Evolutionary conservation across 1,140 invertebrate genomes (phyloP).

Genomic region (Brachystomella parvula): DNA sequence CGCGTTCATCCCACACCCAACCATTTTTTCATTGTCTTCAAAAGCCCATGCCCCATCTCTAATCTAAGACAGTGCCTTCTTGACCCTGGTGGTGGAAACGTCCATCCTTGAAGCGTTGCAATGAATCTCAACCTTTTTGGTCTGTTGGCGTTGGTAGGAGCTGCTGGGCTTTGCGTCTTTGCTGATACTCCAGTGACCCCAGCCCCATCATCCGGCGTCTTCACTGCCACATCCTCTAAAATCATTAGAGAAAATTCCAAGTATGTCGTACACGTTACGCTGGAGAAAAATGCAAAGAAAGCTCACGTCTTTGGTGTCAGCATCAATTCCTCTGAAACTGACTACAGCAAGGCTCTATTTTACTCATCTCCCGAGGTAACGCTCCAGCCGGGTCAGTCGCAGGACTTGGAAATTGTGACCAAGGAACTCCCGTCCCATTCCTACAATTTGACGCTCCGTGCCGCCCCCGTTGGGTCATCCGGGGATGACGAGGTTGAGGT

Average conservation of each 20-base stretch:
- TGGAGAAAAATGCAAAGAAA: neutral
- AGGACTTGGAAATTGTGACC: neutral
- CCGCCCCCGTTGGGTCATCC: neutral
- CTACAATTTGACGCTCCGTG: conserved; percentile 6
- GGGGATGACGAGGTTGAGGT: neutral
- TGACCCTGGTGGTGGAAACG: no score
- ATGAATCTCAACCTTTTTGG: no score
- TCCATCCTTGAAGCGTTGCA: no score
- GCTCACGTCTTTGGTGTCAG: neutral
- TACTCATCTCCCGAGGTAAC: neutral
- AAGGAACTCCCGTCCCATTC: neutral
- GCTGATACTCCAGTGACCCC: neutral
- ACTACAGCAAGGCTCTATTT: neutral
- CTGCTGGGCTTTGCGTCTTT: neutral
- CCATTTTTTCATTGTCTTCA: no score
- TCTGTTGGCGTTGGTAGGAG: neutral
- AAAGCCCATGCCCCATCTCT: no score
- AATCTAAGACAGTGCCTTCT: no score
- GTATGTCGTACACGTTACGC: neutral
- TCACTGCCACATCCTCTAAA: conserved; percentile 7
- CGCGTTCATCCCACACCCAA: no score
- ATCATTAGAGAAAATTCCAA: neutral
- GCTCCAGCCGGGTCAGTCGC: neutral
- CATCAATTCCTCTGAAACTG: neutral
- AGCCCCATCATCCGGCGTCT: neutral